Conservation (phyloP, 2,888 invertebrate genomes). For the Drosophila melanocephala region DNA sequence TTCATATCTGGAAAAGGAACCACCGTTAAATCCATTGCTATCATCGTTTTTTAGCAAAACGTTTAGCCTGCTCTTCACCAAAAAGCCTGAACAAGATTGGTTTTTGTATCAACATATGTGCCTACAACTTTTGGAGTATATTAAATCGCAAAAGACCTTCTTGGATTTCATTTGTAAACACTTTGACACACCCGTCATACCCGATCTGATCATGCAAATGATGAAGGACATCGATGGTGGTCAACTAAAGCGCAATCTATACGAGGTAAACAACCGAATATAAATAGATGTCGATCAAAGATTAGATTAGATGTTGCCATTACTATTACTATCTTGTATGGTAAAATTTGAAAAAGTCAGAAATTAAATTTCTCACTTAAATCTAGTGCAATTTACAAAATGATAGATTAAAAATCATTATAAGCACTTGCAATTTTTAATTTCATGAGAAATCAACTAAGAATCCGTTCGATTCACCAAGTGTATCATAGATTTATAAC, state of each 20-base stretch:
- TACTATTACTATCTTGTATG: too few relatives aligned
- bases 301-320: not conserved
- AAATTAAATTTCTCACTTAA: not conserved
- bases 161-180: constrained; percentile 94
- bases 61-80: constrained; percentile 94
- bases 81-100: constrained; percentile 96
- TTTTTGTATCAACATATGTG: constrained; percentile 96
- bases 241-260: constrained; percentile 90
- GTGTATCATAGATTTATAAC: not conserved
- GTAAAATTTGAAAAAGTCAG: not conserved
- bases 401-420: not conserved
- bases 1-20: constrained; percentile 94
- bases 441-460: not conserved
- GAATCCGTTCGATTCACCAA: not conserved
- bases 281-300: not conserved
- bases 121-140: constrained; percentile 96
- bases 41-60: constrained; percentile 99
- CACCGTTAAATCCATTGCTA: constrained; percentile 95
- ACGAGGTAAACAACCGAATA: constrained; percentile 87
- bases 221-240: constrained; percentile 93
- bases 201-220: constrained; percentile 95
- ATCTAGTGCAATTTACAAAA: not conserved
- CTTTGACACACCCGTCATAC: constrained; percentile 96
- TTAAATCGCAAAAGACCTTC: constrained; percentile 94
- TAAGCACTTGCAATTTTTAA: not conserved